A percentile compares a stretch with the other conserved stretches of the same genome.
phyloP scores from a whole-genome alignment of 2,888 invertebrate genomes.

The Lucinisca nassula region DNA sequence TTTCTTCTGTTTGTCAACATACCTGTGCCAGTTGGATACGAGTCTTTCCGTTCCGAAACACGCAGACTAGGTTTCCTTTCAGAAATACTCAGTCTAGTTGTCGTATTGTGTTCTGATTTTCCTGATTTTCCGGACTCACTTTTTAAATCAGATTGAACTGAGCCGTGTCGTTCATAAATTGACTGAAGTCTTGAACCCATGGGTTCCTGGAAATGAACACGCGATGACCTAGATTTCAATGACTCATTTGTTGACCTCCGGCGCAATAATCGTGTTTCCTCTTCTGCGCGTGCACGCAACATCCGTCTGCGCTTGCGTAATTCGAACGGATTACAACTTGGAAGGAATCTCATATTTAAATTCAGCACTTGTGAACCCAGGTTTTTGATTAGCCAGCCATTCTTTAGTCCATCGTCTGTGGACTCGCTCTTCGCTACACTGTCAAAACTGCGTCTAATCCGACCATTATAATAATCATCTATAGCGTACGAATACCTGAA shows the following conservation, averaged over 20 bases:
- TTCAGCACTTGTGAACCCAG: constrained; percentile 55
- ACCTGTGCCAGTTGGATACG: too few relatives aligned
- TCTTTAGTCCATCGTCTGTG: constrained; percentile 29
- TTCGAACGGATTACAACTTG: constrained; percentile 64
- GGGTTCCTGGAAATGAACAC: constrained; percentile 3
- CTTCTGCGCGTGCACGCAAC: constrained; percentile 33
- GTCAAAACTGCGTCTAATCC: constrained; percentile 19
- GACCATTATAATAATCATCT: constrained; percentile 50
- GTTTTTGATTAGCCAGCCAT: constrained; percentile 61
- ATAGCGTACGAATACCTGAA: constrained; percentile 64
- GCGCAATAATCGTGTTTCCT: constrained; percentile 3
- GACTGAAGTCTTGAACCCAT: not conserved
- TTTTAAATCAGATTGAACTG: not conserved
- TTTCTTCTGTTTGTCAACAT: too few relatives aligned
- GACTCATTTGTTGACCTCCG: not conserved
- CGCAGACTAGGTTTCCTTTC: too few relatives aligned
- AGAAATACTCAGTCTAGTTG: not conserved
- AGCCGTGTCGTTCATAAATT: not conserved
- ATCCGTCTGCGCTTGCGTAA: constrained; percentile 50
- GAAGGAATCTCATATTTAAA: constrained; percentile 49
- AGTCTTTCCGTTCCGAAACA: too few relatives aligned
- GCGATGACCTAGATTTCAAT: not conserved
- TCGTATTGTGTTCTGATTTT: not conserved
- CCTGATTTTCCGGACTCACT: not conserved
- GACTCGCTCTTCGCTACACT: constrained; percentile 2